Percentiles rank a stretch among this genome's conserved stretches.
phyloP scores from a whole-genome alignment of 1,140 invertebrate species.

The Ceratina japonica region DNA sequence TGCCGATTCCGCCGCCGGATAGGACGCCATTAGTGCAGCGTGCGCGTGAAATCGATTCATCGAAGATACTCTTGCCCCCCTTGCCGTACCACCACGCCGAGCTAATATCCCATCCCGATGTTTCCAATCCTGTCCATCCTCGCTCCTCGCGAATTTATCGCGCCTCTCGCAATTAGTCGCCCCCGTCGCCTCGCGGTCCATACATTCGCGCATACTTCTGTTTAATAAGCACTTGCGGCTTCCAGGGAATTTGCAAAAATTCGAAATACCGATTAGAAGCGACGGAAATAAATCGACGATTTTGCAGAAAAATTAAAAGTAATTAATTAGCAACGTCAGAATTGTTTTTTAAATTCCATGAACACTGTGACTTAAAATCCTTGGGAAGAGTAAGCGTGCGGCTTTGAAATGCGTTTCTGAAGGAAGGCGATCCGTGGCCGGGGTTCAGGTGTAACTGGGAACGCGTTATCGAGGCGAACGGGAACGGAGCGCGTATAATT shows the following conservation, averaged over 20 bases:
- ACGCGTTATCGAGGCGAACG: conserved; percentile 33
- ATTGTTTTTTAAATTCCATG: no score
- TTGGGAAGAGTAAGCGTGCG: no score
- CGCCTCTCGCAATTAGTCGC: conserved; percentile 50
- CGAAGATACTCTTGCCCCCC: conserved; percentile 10
- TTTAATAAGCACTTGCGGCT: no score
- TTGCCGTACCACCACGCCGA: neutral
- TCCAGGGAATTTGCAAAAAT: no score
- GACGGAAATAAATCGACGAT: no score
- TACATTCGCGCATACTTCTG: no score
- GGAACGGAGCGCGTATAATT: conserved; percentile 64
- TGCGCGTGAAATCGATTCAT: conserved; percentile 48
- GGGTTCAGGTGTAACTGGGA: conserved; percentile 5
- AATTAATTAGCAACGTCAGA: no score
- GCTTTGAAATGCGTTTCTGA: neutral
- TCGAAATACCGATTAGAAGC: no score
- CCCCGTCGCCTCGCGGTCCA: neutral
- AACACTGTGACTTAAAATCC: no score
- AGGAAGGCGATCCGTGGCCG: conserved; percentile 16
- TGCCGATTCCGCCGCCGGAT: conserved; percentile 5
- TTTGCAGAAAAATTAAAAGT: no score
- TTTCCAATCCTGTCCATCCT: neutral
- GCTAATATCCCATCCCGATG: conserved; percentile 7
- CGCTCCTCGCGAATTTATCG: conserved; percentile 34
- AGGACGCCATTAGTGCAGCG: conserved; percentile 14